Evolutionary conservation across 2,888 invertebrate species (phyloP), one percentile per base, ranked within the genome.

Genomic region (Ochlodes sylvanus): DNA sequence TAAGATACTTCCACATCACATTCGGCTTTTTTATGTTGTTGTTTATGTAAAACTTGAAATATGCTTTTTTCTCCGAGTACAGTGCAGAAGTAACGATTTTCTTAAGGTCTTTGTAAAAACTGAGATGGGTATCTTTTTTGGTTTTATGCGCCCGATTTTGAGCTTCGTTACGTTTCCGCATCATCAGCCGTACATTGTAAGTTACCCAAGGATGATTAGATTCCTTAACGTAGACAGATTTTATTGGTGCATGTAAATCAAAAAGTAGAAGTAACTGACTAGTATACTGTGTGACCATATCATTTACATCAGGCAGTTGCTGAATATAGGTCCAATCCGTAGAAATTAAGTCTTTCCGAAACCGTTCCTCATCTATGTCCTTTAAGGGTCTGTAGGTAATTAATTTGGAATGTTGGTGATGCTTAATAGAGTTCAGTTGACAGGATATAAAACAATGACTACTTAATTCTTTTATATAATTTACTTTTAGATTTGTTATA

Each of bases 1-100:
- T 60, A n/a, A 72, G 14, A 27, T 72, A 56, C 56, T 67, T 66
- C 71, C 70, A 72, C 27, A 67, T 27, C 7, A 32, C 14, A 56
- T 44, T 42, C 0, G 68, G 50, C 14, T 65, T 47, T 27, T 52
- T 67, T 7, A 67, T 12, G n/a, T 69, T 67, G 10, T 38, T 47
- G 12, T 68, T 69, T 6, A 66, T 69, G 38, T 68, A 41, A 42
- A 42, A 27, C 6, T 55, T 52, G 50, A 69, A 69, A 50, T 70
- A 69, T 12, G 60, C 69, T 7, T 7, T 55, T 14, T 54, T 54
- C 12, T 54, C 54, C 0, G 9, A 2, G 14, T 14, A 10, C 27
- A 54, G 10, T 14, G 54, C 54, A 2, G 21, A 14, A 1, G 12
- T 12, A 54, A 54, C 27, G 5, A 19, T 14, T 21, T n/a, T 54